Evolutionary conservation across 2,797 vertebrate genomes (phyloP).

Genomic region (Orestias chungarensis): DNA sequence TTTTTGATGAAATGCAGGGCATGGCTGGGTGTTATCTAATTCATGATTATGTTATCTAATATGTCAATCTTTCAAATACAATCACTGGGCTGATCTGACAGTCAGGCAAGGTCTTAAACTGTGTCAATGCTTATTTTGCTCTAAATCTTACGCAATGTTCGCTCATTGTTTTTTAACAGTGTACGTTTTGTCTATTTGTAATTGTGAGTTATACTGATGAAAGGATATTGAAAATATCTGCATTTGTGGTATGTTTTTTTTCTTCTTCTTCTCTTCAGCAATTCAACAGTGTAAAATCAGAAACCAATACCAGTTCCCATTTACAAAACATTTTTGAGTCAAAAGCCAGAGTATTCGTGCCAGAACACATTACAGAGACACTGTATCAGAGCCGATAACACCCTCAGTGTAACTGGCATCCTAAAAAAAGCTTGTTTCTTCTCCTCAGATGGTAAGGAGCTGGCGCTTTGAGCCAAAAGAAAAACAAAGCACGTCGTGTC

Average conservation of each 20-base stretch:
- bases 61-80: conserved; percentile 16
- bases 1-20: conserved; percentile 18
- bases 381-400: no score
- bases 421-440: not conserved
- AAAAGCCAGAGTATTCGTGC: not conserved
- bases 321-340: not conserved
- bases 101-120: not conserved
- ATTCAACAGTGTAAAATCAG: not conserved
- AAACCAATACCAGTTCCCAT: not conserved
- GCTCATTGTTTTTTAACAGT: conserved; percentile 9
- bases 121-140: not conserved
- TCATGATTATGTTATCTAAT: conserved; percentile 27
- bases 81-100: conserved; percentile 18
- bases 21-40: conserved; percentile 16
- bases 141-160: conserved; percentile 13
- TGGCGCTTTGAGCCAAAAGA: not conserved
- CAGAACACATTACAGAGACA: not conserved
- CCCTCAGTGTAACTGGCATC: not conserved
- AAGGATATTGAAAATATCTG: not conserved
- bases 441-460: conserved; percentile 1
- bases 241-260: not conserved
- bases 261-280: not conserved
- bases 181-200: not conserved
- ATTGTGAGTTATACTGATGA: not conserved
- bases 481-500: not conserved